These are phyloP conservation scores for Zonitis immaculata DNA, from an alignment of 2,888 invertebrate genomes.

Conservation along the genomic window DNA sequence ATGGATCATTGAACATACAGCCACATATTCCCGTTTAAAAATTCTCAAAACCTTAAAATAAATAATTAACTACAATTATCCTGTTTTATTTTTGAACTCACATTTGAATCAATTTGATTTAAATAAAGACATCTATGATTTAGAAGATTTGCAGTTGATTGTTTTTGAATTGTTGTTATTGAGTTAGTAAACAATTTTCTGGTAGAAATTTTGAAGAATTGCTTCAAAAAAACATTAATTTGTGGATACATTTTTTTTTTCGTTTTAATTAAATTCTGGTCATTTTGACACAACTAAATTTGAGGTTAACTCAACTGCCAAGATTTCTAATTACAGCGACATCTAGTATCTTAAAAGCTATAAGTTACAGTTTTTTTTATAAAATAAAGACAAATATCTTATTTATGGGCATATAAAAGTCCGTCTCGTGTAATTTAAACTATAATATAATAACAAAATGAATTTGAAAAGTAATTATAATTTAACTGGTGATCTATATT, in stretches of 20 bases:
- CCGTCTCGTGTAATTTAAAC: too few relatives aligned
- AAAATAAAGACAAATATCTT: too few relatives aligned
- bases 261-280: background rate
- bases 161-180: background rate
- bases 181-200: background rate
- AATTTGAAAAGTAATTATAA: too few relatives aligned
- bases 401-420: too few relatives aligned
- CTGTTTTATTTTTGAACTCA: background rate
- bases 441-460: too few relatives aligned
- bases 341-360: too few relatives aligned
- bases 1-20: slow-evolving; percentile 52
- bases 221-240: background rate
- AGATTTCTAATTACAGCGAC: too few relatives aligned
- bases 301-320: too few relatives aligned
- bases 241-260: background rate
- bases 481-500: too few relatives aligned
- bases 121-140: background rate
- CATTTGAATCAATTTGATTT: background rate
- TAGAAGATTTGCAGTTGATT: background rate
- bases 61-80: too few relatives aligned
- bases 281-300: slow-evolving; percentile 11
- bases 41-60: slow-evolving; percentile 19
- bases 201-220: background rate
- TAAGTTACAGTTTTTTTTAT: too few relatives aligned
- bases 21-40: slow-evolving; percentile 54